phyloP scores from a whole-genome alignment of 2,797 vertebrate genomes.

The Arrhamphus sclerolepis region DNA sequence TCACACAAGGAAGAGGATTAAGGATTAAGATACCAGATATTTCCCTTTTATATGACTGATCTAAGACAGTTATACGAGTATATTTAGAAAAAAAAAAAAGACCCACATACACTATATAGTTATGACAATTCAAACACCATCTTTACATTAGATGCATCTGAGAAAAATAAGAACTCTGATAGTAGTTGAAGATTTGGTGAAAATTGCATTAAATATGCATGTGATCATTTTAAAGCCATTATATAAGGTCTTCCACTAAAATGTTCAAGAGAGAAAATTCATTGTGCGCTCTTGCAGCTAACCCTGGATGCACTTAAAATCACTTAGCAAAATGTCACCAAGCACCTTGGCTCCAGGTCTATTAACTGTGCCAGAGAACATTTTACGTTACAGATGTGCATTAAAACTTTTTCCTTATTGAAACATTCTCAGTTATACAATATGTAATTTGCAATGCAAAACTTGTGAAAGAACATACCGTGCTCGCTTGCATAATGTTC shows the following conservation, averaged over 20 bases:
- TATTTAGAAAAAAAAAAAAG: too few relatives aligned
- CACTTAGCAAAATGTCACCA: conserved; percentile 55
- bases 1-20: too few relatives aligned
- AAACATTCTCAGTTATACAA: conserved; percentile 28
- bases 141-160: too few relatives aligned
- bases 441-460: conserved; percentile 35
- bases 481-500: conserved; percentile 9
- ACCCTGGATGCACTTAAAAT: conserved; percentile 43
- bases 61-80: too few relatives aligned
- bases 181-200: too few relatives aligned
- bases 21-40: too few relatives aligned
- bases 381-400: conserved; percentile 26
- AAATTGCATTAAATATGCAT: too few relatives aligned
- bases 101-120: too few relatives aligned
- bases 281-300: conserved; percentile 13
- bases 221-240: too few relatives aligned
- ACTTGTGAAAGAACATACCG: conserved; percentile 9
- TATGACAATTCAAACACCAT: too few relatives aligned
- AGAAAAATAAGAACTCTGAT: too few relatives aligned
- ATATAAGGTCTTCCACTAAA: not conserved
- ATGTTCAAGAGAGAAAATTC: conserved; percentile 7
- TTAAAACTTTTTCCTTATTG: conserved; percentile 23
- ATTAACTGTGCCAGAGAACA: conserved; percentile 31
- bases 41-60: too few relatives aligned
- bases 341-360: conserved; percentile 23